Conservation (phyloP, 2,797 vertebrate genomes). For the Sebastes flavidus region DNA sequence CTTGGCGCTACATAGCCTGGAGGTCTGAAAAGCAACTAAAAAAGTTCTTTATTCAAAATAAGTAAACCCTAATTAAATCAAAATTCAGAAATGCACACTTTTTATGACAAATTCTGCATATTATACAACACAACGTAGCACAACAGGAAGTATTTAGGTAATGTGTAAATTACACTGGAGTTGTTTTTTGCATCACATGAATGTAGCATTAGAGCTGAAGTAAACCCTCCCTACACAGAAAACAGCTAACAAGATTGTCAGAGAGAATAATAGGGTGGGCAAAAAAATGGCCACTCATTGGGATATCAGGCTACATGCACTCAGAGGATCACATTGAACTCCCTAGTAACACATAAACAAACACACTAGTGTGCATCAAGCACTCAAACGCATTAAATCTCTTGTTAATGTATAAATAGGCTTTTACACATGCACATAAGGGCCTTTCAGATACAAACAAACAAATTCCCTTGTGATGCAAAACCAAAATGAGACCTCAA, state of each 20-base stretch:
- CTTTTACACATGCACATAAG: conserved; percentile 8
- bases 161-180: neutral
- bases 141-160: neutral
- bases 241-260: neutral
- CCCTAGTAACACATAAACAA: neutral
- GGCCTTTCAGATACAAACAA: conserved; percentile 5
- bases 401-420: conserved; percentile 17
- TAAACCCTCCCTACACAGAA: neutral
- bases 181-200: neutral
- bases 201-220: neutral
- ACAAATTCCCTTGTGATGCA: neutral
- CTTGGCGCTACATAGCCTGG: neutral
- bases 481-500: conserved; percentile 15
- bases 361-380: neutral
- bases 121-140: neutral
- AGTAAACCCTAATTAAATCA: neutral
- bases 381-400: conserved; percentile 21
- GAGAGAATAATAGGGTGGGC: neutral
- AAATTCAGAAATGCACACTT: neutral
- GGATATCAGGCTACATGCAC: conserved; percentile 19
- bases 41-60: neutral
- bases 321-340: conserved; percentile 19
- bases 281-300: neutral
- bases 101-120: neutral
- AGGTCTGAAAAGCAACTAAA: neutral